Base-by-base conservation (phyloP, 2,113 vertebrate species). In the Steatornis caripensis region DNA sequence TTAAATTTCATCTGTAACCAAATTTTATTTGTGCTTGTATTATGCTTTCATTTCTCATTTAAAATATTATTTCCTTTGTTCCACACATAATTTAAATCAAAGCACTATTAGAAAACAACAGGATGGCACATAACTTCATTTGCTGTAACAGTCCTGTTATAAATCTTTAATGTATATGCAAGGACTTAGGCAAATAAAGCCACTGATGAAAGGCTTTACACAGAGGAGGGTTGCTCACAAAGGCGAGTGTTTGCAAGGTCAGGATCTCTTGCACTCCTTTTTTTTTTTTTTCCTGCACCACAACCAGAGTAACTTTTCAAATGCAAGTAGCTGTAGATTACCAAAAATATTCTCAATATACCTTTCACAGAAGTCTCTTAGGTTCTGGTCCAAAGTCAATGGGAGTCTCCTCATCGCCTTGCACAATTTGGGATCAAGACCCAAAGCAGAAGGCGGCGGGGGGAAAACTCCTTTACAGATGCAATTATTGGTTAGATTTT, bases 401-500 rank as follows among this genome's bases (percentile, higher is more conserved):
- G 46, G 37, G 75, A 94, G 1, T 58, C 13, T 84, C 39, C 45
- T 87, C 32, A 3, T 15, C 83, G 61, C 55, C 34, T 60, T 48
- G 53, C 54, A 21, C 1, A 1, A 20, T 84, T 7, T 79, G 57
- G 48, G 69, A 91, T 49, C 53, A 65, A 49, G 34, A 53, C 27
- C 19, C 54, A 65, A 15, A 69, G 45, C 45, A 82, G 61, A 54
- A 91, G 37, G 37, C 1, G 1, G 36, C 34, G 41, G 70, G 32
- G 39, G 37, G 37, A 79, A 55, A 85, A 15, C 51, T 81, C 60
- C 36, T 72, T 91, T 62, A 91, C 58, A 93, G 95, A 71, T 80
- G 57, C n/a, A 79, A 24, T 85, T 69, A 64, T 39, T n/a, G 39
- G 14, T 74, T 84, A 29, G 29, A 3, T 16, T 49, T 6, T 29